Evolutionary conservation across 2,113 vertebrate genomes (phyloP).

Genomic region (Colinus virginianus): DNA sequence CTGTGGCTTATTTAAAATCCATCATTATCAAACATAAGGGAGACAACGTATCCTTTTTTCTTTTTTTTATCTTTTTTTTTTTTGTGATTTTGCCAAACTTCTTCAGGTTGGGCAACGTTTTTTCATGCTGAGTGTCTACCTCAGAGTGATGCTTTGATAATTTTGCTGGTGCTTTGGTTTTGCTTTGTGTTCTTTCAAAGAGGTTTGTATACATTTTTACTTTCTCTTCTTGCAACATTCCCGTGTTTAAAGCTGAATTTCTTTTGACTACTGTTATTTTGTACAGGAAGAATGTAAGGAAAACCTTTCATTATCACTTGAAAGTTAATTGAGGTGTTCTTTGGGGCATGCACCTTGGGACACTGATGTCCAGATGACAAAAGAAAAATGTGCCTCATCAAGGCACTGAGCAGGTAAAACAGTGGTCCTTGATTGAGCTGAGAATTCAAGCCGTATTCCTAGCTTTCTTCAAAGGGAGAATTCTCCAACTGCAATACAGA

Average conservation of each 20-base stretch:
- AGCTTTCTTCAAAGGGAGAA: slow-evolving; percentile 45
- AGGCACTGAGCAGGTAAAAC: not conserved
- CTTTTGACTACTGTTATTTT: not conserved
- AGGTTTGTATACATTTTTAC: not conserved
- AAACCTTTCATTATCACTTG: not conserved
- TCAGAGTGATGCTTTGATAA: not conserved
- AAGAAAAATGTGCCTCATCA: not conserved
- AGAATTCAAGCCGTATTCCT: not conserved
- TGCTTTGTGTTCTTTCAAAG: not conserved
- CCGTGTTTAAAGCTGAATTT: not conserved
- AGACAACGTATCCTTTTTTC: not conserved
- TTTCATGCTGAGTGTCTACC: not conserved
- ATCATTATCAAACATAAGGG: not conserved
- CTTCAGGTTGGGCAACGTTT: not conserved
- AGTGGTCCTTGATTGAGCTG: slow-evolving; percentile 2
- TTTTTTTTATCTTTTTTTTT: not conserved
- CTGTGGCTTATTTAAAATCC: not conserved
- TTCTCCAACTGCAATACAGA: slow-evolving; percentile 62
- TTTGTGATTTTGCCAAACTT: not conserved
- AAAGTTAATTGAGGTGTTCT: slow-evolving; percentile 46
- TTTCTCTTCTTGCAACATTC: not conserved
- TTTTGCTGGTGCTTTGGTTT: not conserved
- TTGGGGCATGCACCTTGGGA: not conserved
- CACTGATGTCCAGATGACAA: not conserved
- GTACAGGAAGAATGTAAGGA: not conserved